Percentiles rank a stretch among this genome's conserved stretches.
phyloP scores from a whole-genome alignment of 2,888 invertebrate species.

The Apamea sordens region DNA sequence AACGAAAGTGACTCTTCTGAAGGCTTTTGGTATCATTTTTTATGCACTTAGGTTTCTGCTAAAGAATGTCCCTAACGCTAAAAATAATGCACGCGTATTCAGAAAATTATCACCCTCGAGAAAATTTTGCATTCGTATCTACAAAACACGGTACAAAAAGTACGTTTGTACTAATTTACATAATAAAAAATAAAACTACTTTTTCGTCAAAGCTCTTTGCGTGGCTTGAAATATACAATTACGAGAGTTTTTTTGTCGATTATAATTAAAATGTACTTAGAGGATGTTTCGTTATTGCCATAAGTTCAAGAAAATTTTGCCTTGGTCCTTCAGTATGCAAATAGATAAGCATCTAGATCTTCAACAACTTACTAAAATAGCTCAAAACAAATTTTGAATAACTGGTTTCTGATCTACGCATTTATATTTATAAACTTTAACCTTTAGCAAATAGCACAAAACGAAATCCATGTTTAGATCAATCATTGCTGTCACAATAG shows the following conservation, averaged over 20 bases:
- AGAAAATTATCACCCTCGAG: conserved; percentile 18
- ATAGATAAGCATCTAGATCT: background rate
- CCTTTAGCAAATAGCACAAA: conserved; percentile 41
- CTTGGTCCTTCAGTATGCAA: background rate
- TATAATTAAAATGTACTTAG: conserved; percentile 1
- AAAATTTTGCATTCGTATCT: conserved; percentile 13
- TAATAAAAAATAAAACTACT: conserved; percentile 13
- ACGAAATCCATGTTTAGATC: conserved; percentile 58
- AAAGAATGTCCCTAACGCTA: background rate
- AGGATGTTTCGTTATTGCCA: background rate
- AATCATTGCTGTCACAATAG: conserved; percentile 68
- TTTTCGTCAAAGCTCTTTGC: conserved; percentile 15
- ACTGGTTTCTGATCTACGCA: background rate
- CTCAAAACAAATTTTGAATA: background rate
- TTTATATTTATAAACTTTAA: conserved; percentile 37
- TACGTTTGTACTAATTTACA: conserved; percentile 39
- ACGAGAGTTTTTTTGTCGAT: conserved; percentile 7
- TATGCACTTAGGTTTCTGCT: background rate
- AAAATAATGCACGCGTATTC: conserved; percentile 8
- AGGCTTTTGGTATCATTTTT: background rate
- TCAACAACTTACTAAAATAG: background rate
- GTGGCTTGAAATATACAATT: conserved; percentile 20
- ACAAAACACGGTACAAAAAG: conserved; percentile 27
- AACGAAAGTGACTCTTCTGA: background rate
- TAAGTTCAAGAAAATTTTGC: background rate